Evolutionary conservation across 2,888 invertebrate species (phyloP).

Genomic region (Trichopoda pennipes): DNA sequence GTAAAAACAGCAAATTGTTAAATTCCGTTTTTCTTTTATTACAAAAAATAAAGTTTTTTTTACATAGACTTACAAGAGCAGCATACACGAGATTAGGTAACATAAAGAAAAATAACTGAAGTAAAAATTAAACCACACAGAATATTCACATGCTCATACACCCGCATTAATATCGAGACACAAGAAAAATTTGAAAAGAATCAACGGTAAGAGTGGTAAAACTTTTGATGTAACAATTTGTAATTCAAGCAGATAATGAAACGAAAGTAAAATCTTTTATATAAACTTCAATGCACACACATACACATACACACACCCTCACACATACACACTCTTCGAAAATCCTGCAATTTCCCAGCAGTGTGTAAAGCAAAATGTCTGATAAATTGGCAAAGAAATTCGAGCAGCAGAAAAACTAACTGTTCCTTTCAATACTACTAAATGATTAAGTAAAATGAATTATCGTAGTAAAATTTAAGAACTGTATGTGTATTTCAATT

Average conservation of each 20-base stretch:
- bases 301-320: not conserved
- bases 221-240: conserved; percentile 79
- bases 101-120: conserved; percentile 14
- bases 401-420: too few relatives aligned
- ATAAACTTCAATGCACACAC: conserved; percentile 19
- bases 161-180: conserved; percentile 25
- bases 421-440: too few relatives aligned
- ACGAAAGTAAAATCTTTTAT: conserved; percentile 61
- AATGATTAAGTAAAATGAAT: too few relatives aligned
- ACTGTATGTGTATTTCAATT: too few relatives aligned
- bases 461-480: too few relatives aligned
- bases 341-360: too few relatives aligned
- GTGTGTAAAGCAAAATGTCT: too few relatives aligned
- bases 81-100: not conserved
- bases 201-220: conserved; percentile 59
- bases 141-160: conserved; percentile 37
- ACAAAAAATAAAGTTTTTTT: conserved; percentile 13
- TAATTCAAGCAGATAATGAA: conserved; percentile 79
- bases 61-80: conserved; percentile 17
- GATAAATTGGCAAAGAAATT: too few relatives aligned
- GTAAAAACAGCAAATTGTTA: conserved; percentile 23
- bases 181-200: conserved; percentile 44
- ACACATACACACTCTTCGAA: too few relatives aligned
- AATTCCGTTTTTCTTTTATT: conserved; percentile 6
- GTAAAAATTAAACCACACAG: conserved; percentile 45